Base-by-base conservation (phyloP, 2,113 vertebrate genomes). In the Cheilinus undulatus region DNA sequence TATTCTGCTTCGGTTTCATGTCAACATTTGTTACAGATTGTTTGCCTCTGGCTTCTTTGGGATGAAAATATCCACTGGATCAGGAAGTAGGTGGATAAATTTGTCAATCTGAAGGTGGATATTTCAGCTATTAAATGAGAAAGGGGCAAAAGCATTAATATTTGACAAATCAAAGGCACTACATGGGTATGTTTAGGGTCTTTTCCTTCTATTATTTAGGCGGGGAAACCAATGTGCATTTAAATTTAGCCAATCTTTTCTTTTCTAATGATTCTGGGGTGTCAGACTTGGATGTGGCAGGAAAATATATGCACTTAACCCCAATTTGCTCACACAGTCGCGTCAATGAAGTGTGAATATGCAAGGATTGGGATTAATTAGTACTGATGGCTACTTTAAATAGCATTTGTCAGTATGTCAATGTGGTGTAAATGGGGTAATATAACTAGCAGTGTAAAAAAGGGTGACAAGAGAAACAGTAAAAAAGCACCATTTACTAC, bases 21-120 rank as follows among this genome's bases (percentile, higher is more conserved):
- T 68, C 40, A 15, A 48, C 46, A 12, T 74, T 73, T 26, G 50
- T 63, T 49, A 28, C 14, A 3, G 27, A 53, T 63, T 11, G 9
- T 54, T 52, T 32, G 8, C 78, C 46, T 67, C 53, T 9, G 43
- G 53, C 13, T 9, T 11, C 15, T 34, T 60, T 50, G 42, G 13
- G 4, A 32, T 34, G 58, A 14, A 69, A 54, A 60, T 20, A 5
- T 53, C n/a, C 8, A 3, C 11, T 9, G 26, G 19, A 15, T 62
- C 7, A 20, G 7, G 2, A 71, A 20, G 0, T 51, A 40, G 24
- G 58, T 58, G 27, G 71, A 69, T 26, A 5, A 51, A 4, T 61
- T 46, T 13, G 60, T 54, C 1, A 48, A 52, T 54, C 20, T 61
- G 49, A 32, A n/a, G 26, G 5, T 34, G 14, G 3, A 38, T 22